Conservation (phyloP, 2,888 invertebrate species). For the Cryptosula pallasiana region DNA sequence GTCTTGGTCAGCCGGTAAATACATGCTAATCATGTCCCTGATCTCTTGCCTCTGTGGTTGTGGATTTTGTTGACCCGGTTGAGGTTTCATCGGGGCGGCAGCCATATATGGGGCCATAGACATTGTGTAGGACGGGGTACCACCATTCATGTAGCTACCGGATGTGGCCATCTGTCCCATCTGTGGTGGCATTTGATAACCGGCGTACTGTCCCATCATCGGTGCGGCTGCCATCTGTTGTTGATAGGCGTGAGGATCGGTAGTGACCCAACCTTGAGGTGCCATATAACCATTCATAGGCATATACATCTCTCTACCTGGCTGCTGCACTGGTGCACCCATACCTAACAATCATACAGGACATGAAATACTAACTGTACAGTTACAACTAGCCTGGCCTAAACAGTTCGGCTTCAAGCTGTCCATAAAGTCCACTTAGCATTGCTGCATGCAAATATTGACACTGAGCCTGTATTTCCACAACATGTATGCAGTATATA, state of each 20-base stretch:
- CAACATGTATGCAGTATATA: too few relatives aligned
- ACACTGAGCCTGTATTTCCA: too few relatives aligned
- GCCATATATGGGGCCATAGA: constrained; percentile 39
- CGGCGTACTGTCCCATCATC: constrained; percentile 54
- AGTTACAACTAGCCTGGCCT: neutral
- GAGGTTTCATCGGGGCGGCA: constrained; percentile 36
- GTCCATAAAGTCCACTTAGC: constrained; percentile 15
- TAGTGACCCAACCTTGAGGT: constrained; percentile 79
- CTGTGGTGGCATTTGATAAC: constrained; percentile 54
- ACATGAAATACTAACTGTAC: too few relatives aligned
- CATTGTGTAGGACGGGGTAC: constrained; percentile 57
- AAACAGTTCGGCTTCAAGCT: neutral
- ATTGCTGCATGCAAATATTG: constrained; percentile 11
- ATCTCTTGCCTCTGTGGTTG: constrained; percentile 58
- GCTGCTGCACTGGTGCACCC: constrained; percentile 45
- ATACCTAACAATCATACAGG: neutral
- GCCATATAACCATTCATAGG: constrained; percentile 85
- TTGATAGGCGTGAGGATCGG: constrained; percentile 64
- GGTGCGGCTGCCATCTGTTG: constrained; percentile 60
- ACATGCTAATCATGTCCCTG: constrained; percentile 71
- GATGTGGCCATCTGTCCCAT: constrained; percentile 47
- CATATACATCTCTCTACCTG: constrained; percentile 53
- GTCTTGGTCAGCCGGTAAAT: constrained; percentile 61
- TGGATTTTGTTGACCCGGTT: constrained; percentile 53
- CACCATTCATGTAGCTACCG: constrained; percentile 67